phyloP scores from a whole-genome alignment of 2,797 vertebrate genomes.

The Leptodactylus fallax region DNA sequence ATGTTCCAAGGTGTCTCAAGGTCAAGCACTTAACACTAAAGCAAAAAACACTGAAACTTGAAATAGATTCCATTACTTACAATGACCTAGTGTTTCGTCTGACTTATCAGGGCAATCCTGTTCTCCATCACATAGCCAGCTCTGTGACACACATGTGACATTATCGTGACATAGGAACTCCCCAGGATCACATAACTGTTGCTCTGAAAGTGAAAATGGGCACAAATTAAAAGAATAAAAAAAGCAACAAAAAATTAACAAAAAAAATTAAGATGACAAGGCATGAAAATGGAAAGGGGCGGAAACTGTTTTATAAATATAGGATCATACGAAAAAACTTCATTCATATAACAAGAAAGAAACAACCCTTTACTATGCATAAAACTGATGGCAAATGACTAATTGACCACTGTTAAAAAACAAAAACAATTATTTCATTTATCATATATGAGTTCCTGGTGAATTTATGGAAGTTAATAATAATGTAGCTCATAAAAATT shows the following conservation, averaged over 20 bases:
- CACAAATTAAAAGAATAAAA: constrained; percentile 62
- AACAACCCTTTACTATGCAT: background rate
- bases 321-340: background rate
- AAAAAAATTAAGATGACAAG: constrained; percentile 64
- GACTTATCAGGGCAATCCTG: constrained; percentile 91
- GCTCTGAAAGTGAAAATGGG: constrained; percentile 80
- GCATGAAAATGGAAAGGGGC: constrained; percentile 45
- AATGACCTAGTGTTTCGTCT: constrained; percentile 83
- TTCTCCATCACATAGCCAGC: constrained; percentile 93
- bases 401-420: too few species aligned
- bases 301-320: background rate
- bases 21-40: background rate
- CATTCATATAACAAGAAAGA: background rate
- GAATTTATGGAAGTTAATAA: too few species aligned
- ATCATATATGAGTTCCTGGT: too few species aligned
- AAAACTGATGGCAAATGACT: background rate
- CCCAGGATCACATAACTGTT: constrained; percentile 85
- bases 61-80: constrained; percentile 79
- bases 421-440: too few species aligned
- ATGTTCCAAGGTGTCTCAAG: background rate
- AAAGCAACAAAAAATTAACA: constrained; percentile 58
- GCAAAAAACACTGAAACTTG: constrained; percentile 34
- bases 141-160: constrained; percentile 85
- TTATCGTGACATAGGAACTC: constrained; percentile 90
- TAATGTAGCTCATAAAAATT: too few species aligned